Evolutionary conservation across 2,888 invertebrate species (phyloP), one percentile per base, ranked within the genome.

Genomic region (Heliconius sara): DNA sequence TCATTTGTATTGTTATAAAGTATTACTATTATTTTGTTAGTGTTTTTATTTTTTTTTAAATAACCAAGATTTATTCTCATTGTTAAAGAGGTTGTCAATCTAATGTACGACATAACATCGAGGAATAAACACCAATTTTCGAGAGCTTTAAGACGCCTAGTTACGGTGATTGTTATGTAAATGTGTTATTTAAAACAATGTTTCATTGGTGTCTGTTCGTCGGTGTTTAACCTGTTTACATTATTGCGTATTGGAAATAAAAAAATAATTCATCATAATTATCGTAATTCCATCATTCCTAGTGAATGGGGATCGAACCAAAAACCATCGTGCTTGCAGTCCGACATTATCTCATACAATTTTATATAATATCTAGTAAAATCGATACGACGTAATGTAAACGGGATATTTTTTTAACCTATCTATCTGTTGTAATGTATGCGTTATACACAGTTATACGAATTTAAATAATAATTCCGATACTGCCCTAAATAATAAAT

Each of bases 91-190:
- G 80, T 82, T 82, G 80, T 78, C 72, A 66, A 78, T 77, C 80
- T 78, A 71, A 80, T 75, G 10, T 25, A 22, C 9, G 30, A 19
- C 70, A 73, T 73, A 76, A 80, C 76, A 60, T 76, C 67, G 79
- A 80, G 73, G 81, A 81, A 81, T 65, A 52, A 68, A 76, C 67
- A 74, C 65, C 57, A 65, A 74, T 70, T 75, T 68, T 57, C 63
- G 63, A 77, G 68, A 79, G 79, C 79, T 80, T 80, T 76, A 81
- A 72, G 52, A 77, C 27, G 74, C 60, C 74, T 68, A 78, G 74
- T 78, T 39, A n/a, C 43, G 67, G 57, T 73, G 52, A 52, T n/a
- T 71, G 72, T 66, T 78, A 67, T 39, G 27, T 78, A 65, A 43
- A 52, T 77, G 52, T 68, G 52, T 77, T 60, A 43, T 65, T 79